Evolutionary conservation across 1,140 invertebrate species (phyloP), one percentile per base, ranked within the genome.

Genomic region (Drosophila kikkawai): DNA sequence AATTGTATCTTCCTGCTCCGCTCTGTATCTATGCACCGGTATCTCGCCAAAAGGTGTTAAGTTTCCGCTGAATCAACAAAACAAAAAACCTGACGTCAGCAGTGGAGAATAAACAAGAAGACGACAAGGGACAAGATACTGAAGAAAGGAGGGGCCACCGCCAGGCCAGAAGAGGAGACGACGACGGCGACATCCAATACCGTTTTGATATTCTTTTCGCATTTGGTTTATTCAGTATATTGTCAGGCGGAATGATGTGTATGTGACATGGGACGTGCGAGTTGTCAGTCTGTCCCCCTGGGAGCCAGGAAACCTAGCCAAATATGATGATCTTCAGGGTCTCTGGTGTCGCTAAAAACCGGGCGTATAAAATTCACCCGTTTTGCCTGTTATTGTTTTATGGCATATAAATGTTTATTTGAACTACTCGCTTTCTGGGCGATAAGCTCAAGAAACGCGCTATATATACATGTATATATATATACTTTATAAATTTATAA

Each of bases 11-110:
- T 37, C 6, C 2, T 60, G 63, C 68, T 76, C 26, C 3, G 26
- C 9, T 59, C 37, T 58, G 59, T 17, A 66, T 44, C 64, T 67
- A 64, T 64, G 63, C 42, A 73, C 17, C 50, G 51, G 60, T 67
- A 65, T 80, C 71, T 83, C 29, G 57, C 32, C 29, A 39, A 69
- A 69, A 78, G 75, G 75, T 78, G 75, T 78, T 78, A 78, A 45
- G 75, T 78, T 78, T 78, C 75, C 75, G 74, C 57, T 69, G 56
- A 78, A 76, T 53, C 47, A 51, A 76, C 73, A 65, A 58, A 53
- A 50, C 42, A 26, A 15, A 45, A 13, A 76, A 59, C 50, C 45
- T 78, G 75, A 78, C 75, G 75, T 78, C 75, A 78, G 75, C 53
- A 15, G 11, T 11, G 29, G 22, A 17, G 47, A 76, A 65, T 59